A percentile compares a stretch with the other conserved stretches of the same genome.
These are phyloP conservation scores for Dicrostonyx torquatus DNA, from an alignment of 2,797 vertebrate species.

Conservation along the genomic window DNA sequence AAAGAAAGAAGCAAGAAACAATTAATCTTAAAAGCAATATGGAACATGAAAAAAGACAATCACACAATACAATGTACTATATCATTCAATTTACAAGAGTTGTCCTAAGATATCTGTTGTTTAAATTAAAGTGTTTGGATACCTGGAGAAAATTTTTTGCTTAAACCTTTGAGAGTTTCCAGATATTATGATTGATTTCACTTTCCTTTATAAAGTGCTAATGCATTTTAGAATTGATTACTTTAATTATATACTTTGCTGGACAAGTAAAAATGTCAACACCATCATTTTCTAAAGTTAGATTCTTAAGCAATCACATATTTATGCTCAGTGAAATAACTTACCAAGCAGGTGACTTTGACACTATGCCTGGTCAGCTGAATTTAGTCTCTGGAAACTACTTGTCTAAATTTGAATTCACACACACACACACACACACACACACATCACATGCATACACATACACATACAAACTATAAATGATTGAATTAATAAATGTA, in stretches of 20 bases:
- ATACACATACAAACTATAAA: fast-evolving
- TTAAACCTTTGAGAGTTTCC: background rate
- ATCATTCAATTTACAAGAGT: background rate
- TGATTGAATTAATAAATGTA: background rate
- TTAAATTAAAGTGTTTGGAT: background rate
- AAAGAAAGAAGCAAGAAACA: background rate
- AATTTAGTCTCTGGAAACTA: background rate
- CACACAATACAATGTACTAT: background rate
- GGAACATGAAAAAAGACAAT: background rate
- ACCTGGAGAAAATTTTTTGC: background rate
- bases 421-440: background rate
- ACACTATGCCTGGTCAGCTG: background rate
- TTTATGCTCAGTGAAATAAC: background rate
- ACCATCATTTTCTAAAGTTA: background rate
- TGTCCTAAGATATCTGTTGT: background rate
- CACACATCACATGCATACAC: no score
- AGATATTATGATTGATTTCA: background rate
- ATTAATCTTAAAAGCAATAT: background rate
- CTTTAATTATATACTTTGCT: background rate
- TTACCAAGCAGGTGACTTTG: background rate
- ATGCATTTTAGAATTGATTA: background rate
- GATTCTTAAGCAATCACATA: background rate
- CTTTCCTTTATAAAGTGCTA: background rate
- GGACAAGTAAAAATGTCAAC: background rate
- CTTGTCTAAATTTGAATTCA: background rate